A percentile compares a stretch with the other conserved stretches of the same genome.
phyloP scores from a whole-genome alignment of 2,797 vertebrate species.

The Spinibarbus caldwelli region DNA sequence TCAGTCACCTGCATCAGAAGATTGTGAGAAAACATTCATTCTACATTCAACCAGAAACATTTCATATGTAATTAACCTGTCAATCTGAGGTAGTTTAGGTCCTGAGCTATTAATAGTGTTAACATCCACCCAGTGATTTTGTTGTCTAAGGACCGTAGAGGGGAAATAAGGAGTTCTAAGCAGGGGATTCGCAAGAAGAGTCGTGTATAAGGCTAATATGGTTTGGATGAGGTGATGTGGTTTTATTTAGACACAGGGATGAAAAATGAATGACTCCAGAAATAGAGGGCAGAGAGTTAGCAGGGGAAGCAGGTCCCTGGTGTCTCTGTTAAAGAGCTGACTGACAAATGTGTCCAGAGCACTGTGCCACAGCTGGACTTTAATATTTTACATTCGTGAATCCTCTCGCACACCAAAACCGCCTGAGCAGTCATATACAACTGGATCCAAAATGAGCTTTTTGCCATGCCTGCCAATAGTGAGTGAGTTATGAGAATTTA shows the following conservation, averaged over 20 bases:
- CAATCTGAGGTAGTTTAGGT: constrained; percentile 14
- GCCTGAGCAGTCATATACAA: constrained; percentile 59
- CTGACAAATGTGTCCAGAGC: constrained; percentile 26
- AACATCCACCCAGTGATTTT: constrained; percentile 26
- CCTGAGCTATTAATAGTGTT: constrained; percentile 28
- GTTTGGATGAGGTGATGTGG: constrained; percentile 46
- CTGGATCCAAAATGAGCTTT: neutral
- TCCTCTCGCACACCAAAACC: constrained; percentile 63
- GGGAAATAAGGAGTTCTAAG: neutral
- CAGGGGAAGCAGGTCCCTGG: constrained; percentile 22
- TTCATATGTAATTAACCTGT: constrained; percentile 11
- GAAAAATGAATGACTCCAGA: constrained; percentile 69
- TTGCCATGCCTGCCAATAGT: neutral
- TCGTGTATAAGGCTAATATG: constrained; percentile 34
- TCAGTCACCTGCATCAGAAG: constrained; percentile 86
- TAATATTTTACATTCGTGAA: constrained; percentile 54
- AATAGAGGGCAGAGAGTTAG: constrained; percentile 52
- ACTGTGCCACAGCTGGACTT: neutral
- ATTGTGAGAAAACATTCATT: constrained; percentile 3
- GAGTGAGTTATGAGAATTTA: neutral
- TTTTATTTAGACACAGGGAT: constrained; percentile 69
- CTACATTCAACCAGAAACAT: neutral
- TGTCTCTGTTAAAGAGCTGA: constrained; percentile 34
- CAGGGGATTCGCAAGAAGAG: constrained; percentile 12
- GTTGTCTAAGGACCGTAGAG: constrained; percentile 6